Base-by-base conservation (phyloP, 2,797 vertebrate genomes). In the Epinephelus awoara region DNA sequence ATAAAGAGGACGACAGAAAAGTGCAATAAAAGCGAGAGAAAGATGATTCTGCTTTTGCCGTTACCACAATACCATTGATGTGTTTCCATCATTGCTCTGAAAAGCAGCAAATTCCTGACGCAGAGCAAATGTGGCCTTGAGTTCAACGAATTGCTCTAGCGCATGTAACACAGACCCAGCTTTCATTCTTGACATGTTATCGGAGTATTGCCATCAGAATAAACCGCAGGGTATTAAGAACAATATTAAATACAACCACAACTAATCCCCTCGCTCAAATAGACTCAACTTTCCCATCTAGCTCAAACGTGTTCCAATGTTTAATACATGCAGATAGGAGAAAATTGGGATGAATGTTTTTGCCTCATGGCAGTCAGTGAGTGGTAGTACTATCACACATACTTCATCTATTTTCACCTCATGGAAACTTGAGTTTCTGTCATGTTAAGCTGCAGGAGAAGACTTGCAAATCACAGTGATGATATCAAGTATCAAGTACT, bases 171-270 rank as follows among this genome's bases (percentile, higher is more conserved):
- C 63, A 71, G 63, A 50, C 74, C 27, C 81, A 83, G 67, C 69
- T 87, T 79, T 83, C 40, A 8, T 71, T 83, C 75, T 63, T 79
- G 67, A 92, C 85, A 85, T 81, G 71, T 80, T 84, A 84, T 88
- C 80, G 54, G 80, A 84, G 75, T 12, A 50, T 27, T 74, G 71
- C 75, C 76, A 82, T 90, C 85, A 84, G 73, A 91, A 82, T 81
- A 82, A 88, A 85, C 88, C 86, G 0, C 78, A 75, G 79, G 74
- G 72, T 87, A 89, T 91, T 88, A 87, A 67, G 72, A 88, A 90
- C 63, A 88, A 90, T 90, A 88, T 89, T 84, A 82, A 91, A 91
- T 85, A 80, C 72, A 83, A 85, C 80, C 63, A 14, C 79, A 83
- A 65, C 86, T 91, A 85, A 92, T 92, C 87, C 75, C 68, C 29